Conservation (phyloP, 2,113 vertebrate species). For the Eulemur rufifrons region DNA sequence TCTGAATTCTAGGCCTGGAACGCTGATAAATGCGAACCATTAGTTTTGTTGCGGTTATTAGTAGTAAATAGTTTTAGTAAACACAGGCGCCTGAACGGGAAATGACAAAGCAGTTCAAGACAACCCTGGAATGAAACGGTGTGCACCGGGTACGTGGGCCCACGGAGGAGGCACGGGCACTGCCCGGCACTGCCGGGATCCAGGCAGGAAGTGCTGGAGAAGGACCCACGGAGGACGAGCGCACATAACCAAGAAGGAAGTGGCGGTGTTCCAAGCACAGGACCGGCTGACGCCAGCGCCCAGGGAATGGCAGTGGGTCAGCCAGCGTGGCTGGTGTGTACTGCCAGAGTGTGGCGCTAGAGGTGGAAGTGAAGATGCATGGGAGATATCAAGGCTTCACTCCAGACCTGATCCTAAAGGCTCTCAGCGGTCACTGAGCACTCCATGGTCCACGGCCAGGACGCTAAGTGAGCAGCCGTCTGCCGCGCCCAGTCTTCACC, state of each 20-base stretch:
- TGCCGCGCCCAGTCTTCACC: neutral
- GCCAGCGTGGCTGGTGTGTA: neutral
- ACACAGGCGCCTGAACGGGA: neutral
- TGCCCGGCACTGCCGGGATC: neutral
- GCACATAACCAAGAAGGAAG: neutral
- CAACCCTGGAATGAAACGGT: neutral
- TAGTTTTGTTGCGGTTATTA: neutral
- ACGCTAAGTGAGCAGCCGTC: neutral
- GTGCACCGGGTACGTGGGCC: accelerated
- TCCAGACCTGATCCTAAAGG: neutral
- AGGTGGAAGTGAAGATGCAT: neutral
- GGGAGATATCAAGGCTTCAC: neutral
- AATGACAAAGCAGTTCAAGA: neutral
- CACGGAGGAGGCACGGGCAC: neutral
- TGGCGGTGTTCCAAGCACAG: neutral
- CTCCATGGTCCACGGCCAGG: neutral
- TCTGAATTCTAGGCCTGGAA: neutral
- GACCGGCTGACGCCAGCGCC: accelerated
- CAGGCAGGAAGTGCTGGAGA: neutral
- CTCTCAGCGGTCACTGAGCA: neutral
- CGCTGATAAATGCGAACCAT: neutral
- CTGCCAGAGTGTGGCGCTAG: neutral
- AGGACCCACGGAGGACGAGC: accelerated
- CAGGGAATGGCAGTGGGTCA: neutral
- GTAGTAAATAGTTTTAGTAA: neutral